Evolutionary conservation across 92 coral and sea anemone species (phyloP), one percentile per base, ranked within the genome.

Genomic region (Chrysogorgia sp.): DNA sequence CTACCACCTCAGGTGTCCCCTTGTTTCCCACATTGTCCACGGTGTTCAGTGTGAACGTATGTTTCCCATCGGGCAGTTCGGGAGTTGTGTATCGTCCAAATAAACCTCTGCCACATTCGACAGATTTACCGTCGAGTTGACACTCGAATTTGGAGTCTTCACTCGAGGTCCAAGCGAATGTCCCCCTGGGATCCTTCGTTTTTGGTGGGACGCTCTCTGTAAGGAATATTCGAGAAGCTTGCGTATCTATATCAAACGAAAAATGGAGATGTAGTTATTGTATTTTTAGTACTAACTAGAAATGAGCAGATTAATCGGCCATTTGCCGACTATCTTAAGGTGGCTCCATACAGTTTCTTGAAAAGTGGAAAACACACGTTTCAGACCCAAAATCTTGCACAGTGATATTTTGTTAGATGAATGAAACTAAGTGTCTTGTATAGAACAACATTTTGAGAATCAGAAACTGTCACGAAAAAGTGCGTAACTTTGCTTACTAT

Each of bases 71-170:
- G 37, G 72, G 72, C 31, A 65, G 28, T 1, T 35, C 45, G n/a
- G 48, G 72, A 5, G 72, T 65, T 6, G 72, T 65, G 24, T 65
- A 65, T 9, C 24, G 20, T 10, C 72, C 72, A 22, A 13, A 22
- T 13, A 31, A 1, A 34, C 72, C 72, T n/a, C 50, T 35, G 29
- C 72, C 72, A 40, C 72, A 65, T 2, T 20, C 29, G 13, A 65
- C 72, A 34, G 14, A n/a, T 47, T 47, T 47, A n/a, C 53, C 77
- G 58, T 71, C 37, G n/a, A 71, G 43, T 34, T 49, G 20, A 23
- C 77, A 71, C 50, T 71, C 62, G 50, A 71, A 71, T 8, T 71
- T 32, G 0, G 77, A 55, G n/a, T 24, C 24, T 52, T 71, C 77
- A 34, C n/a, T 30, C 29, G 77, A 9, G 26, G 34, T 33, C 77